Evolutionary conservation across 1,140 invertebrate genomes (phyloP), one percentile per base, ranked within the genome.

Genomic region (Drosophila kurseongensis): DNA sequence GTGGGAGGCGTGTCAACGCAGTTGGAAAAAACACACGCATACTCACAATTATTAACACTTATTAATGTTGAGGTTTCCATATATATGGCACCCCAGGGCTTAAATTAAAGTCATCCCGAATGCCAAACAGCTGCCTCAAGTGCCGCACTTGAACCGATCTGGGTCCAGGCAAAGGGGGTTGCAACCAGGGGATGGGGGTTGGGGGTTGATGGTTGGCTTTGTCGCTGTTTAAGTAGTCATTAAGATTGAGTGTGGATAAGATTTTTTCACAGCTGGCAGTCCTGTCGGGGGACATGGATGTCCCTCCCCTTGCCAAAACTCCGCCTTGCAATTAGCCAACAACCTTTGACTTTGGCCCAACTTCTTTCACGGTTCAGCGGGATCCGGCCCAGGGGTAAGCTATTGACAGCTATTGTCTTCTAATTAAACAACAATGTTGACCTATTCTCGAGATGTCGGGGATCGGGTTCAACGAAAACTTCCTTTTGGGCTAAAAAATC

Each of bases 341-440:
- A 47, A 67, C 73, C 77, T 62, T 73, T 84, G 65, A 76, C 80
- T 66, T 23, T 41, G 44, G 29, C 23, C 47, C 56, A 57, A 42
- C 32, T 45, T 41, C 54, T 42, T 56, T 16, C 36, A 56, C 57
- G 27, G 48, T 18, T 29, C 38, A 12, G 14, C 3, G 27, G 10
- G 5, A 16, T 60, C 23, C 32, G 42, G 12, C 29, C 35, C 9
- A 40, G 16, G 41, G 54, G 38, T 44, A 59, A 60, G 52, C 76
- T 77, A 88, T 88, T 88, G 83, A 88, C 83, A 88, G 84, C 83
- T 88, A 89, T 88, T 89, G 83, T 88, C 72, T 44, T 56, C 76
- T 88, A 88, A 88, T 88, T 88, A 88, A 88, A 89, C 80, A 88
- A 88, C 84, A 88, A 88, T 88, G 79, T 74, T 88, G 83, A 88